Evolutionary conservation across 1,140 invertebrate genomes (phyloP).

Genomic region (Parasteatoda tepidariorum): DNA sequence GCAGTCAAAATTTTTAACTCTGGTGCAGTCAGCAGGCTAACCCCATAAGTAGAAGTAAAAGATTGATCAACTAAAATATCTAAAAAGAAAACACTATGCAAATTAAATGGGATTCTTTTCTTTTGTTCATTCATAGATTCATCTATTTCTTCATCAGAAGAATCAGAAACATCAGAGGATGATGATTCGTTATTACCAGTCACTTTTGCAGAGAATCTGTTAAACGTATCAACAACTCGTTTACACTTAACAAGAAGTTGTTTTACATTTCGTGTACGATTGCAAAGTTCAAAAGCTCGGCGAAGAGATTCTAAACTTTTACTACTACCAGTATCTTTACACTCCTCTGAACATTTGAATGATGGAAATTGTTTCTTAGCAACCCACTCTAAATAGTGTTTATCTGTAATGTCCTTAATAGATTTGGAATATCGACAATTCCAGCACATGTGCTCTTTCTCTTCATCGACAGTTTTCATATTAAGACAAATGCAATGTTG

Average conservation of each 20-base stretch:
- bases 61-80: constrained; percentile 24
- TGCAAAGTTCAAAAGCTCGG: constrained; percentile 4
- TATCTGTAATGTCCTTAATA: constrained; percentile 9
- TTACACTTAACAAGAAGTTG: constrained; percentile 2
- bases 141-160: not conserved
- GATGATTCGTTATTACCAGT: not conserved
- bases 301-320: not conserved
- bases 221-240: not conserved
- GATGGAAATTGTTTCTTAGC: constrained; percentile 38
- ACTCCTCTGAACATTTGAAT: constrained; percentile 18
- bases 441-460: constrained; percentile 54
- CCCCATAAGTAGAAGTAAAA: constrained; percentile 3
- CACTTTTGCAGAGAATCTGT: not conserved
- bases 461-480: constrained; percentile 33
- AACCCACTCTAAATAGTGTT: constrained; percentile 34
- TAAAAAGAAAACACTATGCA: constrained; percentile 20
- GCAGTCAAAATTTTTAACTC: constrained; percentile 1
- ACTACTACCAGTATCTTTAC: not conserved
- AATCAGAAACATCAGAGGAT: not conserved
- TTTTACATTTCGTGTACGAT: not conserved
- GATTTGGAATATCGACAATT: constrained; percentile 41
- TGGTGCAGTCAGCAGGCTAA: constrained; percentile 2
- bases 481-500: constrained; percentile 41
- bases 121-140: not conserved
- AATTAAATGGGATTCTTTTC: not conserved